Percentiles rank a stretch among this genome's conserved stretches.
Conservation (phyloP, 2,113 vertebrate genomes). For the Cebus imitator region DNA sequence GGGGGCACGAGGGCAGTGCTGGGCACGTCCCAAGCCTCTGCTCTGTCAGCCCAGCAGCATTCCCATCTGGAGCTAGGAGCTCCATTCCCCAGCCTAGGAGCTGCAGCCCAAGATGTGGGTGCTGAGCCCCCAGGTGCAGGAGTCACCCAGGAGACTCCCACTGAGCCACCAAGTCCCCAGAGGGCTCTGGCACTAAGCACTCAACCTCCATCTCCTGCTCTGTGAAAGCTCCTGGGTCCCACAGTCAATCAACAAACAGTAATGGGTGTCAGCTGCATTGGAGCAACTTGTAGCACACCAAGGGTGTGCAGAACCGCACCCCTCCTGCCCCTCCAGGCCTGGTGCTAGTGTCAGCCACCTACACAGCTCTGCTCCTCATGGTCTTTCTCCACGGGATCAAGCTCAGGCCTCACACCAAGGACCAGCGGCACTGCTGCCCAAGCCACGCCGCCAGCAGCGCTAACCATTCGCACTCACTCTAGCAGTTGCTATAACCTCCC, state of each 20-base stretch:
- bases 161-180: neutral
- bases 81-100: neutral
- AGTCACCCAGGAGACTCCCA: neutral
- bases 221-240: neutral
- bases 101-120: neutral
- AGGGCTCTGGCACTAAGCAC: neutral
- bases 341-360: neutral
- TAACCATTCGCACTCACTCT: neutral
- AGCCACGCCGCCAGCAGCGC: rapidly evolving
- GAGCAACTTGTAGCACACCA: neutral
- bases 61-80: neutral
- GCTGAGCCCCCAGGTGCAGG: neutral
- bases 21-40: neutral
- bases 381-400: neutral
- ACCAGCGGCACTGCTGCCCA: rapidly evolving
- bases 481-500: neutral
- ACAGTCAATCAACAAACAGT: neutral
- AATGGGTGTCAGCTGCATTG: too few species aligned
- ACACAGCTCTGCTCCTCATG: rapidly evolving
- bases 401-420: neutral
- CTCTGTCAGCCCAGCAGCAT: neutral
- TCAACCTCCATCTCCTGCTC: neutral
- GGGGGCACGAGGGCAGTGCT: rapidly evolving
- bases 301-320: too few species aligned
- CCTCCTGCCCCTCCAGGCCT: too few species aligned